Base-by-base conservation (phyloP, 2,888 invertebrate genomes). In the Hirtodrosophila cameraria region DNA sequence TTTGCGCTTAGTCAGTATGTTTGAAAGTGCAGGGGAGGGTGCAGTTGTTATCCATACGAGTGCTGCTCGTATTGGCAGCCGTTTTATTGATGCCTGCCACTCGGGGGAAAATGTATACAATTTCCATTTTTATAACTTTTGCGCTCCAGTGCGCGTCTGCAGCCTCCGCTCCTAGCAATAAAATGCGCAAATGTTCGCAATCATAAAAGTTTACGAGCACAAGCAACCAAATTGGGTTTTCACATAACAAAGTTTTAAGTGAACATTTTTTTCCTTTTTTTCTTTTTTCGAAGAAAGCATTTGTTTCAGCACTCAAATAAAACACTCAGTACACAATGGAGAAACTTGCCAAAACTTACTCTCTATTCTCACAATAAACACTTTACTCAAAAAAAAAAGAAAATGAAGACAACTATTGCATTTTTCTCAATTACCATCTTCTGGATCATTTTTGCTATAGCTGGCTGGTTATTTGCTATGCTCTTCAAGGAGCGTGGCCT, bases 1-100 rank as follows among this genome's bases (percentile, higher is more conserved):
- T 88, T 86, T 70, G 75, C 70, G 84, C 83, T 85, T 79, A 74
- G 79, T 77, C 88, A 75, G 84, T 68, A 84, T 75, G 64, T 46
- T 63, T 61, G 57, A 20, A 43, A 46, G 41, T 23, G 15, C 16
- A 7, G 16, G 6, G 9, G 13, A 28, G 11, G 23, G 28, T 30
- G 25, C 18, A 18, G 11, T 16, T 49, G 43, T 30, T 36, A 36
- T 39, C 5, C 59, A 57, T 30, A 16, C 48, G 13, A 36, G 45
- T 9, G 13, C 65, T 41, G 11, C 65, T 39, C 45, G 45, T 57
- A 61, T 65, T 54, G 62, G 70, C 69, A 69, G 75, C 67, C 42
- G 59, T 77, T 85, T 87, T 75, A 79, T 69, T 55, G 68, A 52
- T 52, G 55, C 55, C 46, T 38, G 49, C 58, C 78, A 84, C 85